phyloP scores from a whole-genome alignment of 92 coral and sea anemone species.

The Phenganax marumi region DNA sequence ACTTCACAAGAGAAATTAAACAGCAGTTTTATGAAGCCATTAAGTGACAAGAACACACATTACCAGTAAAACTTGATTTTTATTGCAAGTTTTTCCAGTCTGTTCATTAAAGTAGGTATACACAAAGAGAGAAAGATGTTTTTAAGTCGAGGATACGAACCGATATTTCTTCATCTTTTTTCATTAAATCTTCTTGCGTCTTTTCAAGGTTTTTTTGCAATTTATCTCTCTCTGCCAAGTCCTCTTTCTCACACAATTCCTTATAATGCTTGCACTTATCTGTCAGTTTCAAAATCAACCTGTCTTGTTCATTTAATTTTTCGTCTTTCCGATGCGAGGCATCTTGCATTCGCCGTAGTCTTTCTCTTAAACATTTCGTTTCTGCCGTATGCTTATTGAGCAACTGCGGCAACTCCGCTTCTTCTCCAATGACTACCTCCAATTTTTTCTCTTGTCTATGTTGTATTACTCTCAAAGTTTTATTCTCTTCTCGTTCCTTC shows the following conservation, averaged over 20 bases:
- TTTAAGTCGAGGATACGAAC: slow-evolving; percentile 22
- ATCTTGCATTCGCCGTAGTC: slow-evolving; percentile 69
- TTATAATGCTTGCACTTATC: slow-evolving; percentile 69
- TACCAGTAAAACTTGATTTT: background rate
- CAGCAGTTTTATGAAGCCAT: background rate
- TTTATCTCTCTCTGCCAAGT: slow-evolving; percentile 76
- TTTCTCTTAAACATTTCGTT: slow-evolving; percentile 70
- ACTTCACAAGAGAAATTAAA: background rate
- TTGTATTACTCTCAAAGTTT: slow-evolving; percentile 68
- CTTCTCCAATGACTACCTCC: slow-evolving; percentile 69
- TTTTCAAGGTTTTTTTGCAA: slow-evolving; percentile 69
- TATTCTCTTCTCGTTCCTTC: slow-evolving; percentile 71
- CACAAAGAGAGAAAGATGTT: slow-evolving; percentile 18
- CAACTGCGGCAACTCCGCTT: slow-evolving; percentile 73
- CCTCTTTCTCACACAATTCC: slow-evolving; percentile 64
- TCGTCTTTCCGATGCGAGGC: slow-evolving; percentile 64
- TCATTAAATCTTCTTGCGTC: slow-evolving; percentile 56
- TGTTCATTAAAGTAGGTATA: background rate
- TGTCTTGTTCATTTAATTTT: slow-evolving; percentile 70
- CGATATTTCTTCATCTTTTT: slow-evolving; percentile 69
- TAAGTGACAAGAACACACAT: background rate
- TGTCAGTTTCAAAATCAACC: slow-evolving; percentile 67
- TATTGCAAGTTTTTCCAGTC: background rate
- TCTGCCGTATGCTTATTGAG: slow-evolving; percentile 89
- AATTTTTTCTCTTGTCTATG: slow-evolving; percentile 83